Evolutionary conservation across 2,113 vertebrate species (phyloP).

Genomic region (Eurystomus gularis): DNA sequence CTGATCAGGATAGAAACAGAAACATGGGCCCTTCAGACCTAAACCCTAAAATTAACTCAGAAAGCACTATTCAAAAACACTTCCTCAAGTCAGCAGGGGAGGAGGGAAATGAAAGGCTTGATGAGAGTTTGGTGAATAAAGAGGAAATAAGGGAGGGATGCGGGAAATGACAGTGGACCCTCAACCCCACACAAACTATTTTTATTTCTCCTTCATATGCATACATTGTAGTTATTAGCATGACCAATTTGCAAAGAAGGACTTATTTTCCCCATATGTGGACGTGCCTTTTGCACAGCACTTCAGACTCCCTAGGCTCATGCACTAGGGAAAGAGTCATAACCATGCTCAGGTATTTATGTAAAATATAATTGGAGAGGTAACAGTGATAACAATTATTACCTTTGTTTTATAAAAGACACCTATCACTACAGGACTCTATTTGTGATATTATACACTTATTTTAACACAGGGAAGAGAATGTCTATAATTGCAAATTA

Average conservation of each 20-base stretch:
- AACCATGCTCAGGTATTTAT: background rate
- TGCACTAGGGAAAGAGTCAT: background rate
- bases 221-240: background rate
- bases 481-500: slow-evolving; percentile 11
- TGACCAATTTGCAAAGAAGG: background rate
- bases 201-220: background rate
- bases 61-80: slow-evolving; percentile 45
- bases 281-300: background rate
- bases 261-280: background rate
- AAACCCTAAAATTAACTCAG: slow-evolving; percentile 58
- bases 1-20: slow-evolving; percentile 37
- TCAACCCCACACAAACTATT: background rate
- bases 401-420: background rate
- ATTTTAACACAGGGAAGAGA: background rate
- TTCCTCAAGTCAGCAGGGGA: slow-evolving; percentile 57
- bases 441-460: background rate
- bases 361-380: background rate
- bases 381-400: background rate
- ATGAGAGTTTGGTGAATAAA: slow-evolving; percentile 42
- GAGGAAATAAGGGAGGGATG: slow-evolving; percentile 22
- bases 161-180: background rate
- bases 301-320: background rate
- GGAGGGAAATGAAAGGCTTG: slow-evolving; percentile 23
- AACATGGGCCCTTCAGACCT: background rate
- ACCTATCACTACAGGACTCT: background rate